Evolutionary conservation across 2,888 invertebrate genomes (phyloP).

Genomic region (Scrobipalpa costella): DNA sequence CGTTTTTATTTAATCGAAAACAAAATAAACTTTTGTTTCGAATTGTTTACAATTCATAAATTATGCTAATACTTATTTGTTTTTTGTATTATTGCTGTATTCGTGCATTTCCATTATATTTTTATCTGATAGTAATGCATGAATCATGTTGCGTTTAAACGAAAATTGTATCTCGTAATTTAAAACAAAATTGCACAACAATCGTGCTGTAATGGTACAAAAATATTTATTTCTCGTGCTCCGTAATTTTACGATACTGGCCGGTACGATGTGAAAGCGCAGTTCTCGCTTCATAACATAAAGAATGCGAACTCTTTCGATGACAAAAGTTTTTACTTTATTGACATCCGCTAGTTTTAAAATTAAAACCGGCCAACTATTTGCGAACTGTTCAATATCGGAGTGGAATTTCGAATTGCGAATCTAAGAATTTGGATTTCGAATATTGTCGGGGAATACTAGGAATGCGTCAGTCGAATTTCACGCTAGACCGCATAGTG

Average conservation of each 20-base stretch:
- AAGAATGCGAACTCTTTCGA: slow-evolving; percentile 17
- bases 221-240: background rate
- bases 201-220: background rate
- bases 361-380: slow-evolving; percentile 9
- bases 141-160: too few relatives aligned
- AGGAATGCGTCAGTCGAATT: slow-evolving; percentile 31
- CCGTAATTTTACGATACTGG: slow-evolving; percentile 9
- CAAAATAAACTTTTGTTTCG: background rate
- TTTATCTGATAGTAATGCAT: too few relatives aligned
- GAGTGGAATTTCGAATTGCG: background rate
- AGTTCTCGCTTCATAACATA: slow-evolving; percentile 6
- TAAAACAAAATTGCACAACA: background rate
- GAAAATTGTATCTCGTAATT: background rate
- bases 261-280: slow-evolving; percentile 5
- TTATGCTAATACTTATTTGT: too few relatives aligned
- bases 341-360: slow-evolving; percentile 5
- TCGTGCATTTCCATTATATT: too few relatives aligned
- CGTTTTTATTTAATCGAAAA: background rate
- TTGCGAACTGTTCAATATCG: background rate
- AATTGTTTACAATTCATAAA: too few relatives aligned
- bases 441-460: slow-evolving; percentile 21
- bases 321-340: slow-evolving; percentile 17
- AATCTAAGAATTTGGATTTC: slow-evolving; percentile 15
- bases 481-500: slow-evolving; percentile 38
- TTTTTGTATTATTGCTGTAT: too few relatives aligned